Conservation (phyloP, 2,797 vertebrate genomes). For the Oreonectes daqikongensis region DNA sequence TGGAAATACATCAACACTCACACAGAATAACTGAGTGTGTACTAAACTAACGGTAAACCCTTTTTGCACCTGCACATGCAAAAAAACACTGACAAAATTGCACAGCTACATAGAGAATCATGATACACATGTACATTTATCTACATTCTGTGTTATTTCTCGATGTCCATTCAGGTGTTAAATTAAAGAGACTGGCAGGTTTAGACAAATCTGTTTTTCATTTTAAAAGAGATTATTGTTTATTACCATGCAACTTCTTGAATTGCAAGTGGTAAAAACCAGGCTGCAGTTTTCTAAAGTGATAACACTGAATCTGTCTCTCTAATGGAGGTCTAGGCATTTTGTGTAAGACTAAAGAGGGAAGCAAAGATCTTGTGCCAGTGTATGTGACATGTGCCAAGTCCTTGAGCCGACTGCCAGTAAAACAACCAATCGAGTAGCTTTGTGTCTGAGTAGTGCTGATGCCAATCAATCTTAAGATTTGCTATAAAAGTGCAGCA, state of each 20-base stretch:
- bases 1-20: conserved; percentile 23
- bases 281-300: not conserved
- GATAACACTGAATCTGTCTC: conserved; percentile 34
- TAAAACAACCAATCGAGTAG: conserved; percentile 53
- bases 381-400: conserved; percentile 46
- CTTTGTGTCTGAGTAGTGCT: conserved; percentile 35
- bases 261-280: conserved; percentile 14
- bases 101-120: too few species aligned
- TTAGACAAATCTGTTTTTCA: too few species aligned
- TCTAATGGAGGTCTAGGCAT: conserved; percentile 43
- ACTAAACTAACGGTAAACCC: conserved; percentile 18
- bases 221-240: not conserved
- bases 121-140: too few species aligned
- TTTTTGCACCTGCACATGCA: conserved; percentile 1
- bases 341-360: conserved; percentile 31
- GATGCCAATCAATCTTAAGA: conserved; percentile 28
- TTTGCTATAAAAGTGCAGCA: conserved; percentile 29
- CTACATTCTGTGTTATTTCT: too few species aligned
- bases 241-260: not conserved
- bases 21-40: conserved; percentile 9
- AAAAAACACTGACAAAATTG: conserved; percentile 3
- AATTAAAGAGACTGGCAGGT: too few species aligned
- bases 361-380: conserved; percentile 42
- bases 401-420: conserved; percentile 45
- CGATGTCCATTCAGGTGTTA: too few species aligned